phyloP scores from a whole-genome alignment of 2,888 invertebrate species.

The Tetheella fluctuosa region DNA sequence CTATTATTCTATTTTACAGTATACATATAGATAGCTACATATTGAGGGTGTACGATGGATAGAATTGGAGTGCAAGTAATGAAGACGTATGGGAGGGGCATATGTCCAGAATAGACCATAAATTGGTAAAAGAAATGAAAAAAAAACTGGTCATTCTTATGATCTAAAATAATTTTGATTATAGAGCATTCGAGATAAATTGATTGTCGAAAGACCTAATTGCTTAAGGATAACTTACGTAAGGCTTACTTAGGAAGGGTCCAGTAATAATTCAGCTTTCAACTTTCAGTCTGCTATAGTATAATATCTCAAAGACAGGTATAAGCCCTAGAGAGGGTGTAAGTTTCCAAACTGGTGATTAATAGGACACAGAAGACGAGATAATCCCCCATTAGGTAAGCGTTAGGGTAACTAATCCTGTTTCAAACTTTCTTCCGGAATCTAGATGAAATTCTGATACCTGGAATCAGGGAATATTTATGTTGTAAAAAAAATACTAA shows the following conservation, averaged over 20 bases:
- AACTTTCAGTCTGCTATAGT: conserved; percentile 3
- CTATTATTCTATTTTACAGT: too few relatives aligned
- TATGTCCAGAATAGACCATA: too few relatives aligned
- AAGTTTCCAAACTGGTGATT: conserved; percentile 60
- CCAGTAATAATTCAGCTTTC: neutral
- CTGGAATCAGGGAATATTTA: too few relatives aligned
- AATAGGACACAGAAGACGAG: conserved; percentile 53
- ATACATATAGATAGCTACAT: too few relatives aligned
- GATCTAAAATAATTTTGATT: neutral
- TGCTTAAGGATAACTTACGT: too few relatives aligned
- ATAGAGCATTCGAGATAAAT: neutral
- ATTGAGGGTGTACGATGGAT: too few relatives aligned
- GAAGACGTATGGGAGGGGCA: too few relatives aligned
- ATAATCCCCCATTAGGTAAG: conserved; percentile 41
- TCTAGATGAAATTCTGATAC: neutral
- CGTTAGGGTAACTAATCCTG: conserved; percentile 27
- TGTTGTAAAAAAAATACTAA: neutral
- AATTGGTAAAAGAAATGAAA: too few relatives aligned
- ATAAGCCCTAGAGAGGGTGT: conserved; percentile 42
- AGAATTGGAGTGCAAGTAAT: too few relatives aligned
- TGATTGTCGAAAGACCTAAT: neutral
- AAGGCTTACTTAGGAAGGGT: neutral
- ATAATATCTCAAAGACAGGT: conserved; percentile 16
- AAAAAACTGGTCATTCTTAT: too few relatives aligned
- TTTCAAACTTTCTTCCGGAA: conserved; percentile 29